Conservation (phyloP, 1,140 invertebrate species). For the Portunus trituberculatus region DNA sequence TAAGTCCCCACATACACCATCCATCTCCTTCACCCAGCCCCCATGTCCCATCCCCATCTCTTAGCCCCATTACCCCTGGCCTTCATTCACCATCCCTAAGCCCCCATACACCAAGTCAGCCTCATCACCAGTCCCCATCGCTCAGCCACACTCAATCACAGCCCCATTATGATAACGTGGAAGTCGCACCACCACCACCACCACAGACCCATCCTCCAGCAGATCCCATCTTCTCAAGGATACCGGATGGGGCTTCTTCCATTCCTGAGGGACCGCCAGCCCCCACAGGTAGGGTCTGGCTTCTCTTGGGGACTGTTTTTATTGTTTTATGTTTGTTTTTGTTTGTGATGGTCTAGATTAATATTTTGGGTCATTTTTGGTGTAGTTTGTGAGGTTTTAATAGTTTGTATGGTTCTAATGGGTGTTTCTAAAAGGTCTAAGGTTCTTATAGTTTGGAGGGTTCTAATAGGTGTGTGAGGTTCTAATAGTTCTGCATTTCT, state of each 20-base stretch:
- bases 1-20: too few relatives aligned
- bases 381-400: too few relatives aligned
- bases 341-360: too few relatives aligned
- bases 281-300: slow-evolving; percentile 25
- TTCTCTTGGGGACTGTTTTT: neutral
- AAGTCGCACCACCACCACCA: neutral
- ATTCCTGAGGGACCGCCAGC: slow-evolving; percentile 49
- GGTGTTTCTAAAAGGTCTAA: too few relatives aligned
- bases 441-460: too few relatives aligned
- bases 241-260: slow-evolving; percentile 72
- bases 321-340: neutral
- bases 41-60: neutral
- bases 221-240: slow-evolving; percentile 65
- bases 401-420: too few relatives aligned
- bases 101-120: neutral
- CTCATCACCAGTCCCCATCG: neutral
- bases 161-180: neutral
- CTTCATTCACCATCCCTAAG: neutral
- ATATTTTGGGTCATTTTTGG: too few relatives aligned
- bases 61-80: neutral
- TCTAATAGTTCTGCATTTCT: too few relatives aligned
- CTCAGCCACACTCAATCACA: neutral
- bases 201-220: neutral
- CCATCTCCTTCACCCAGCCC: neutral
- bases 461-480: too few relatives aligned